Conservation (phyloP, 2,797 vertebrate genomes). For the Ptychobarbus kaznakovi region DNA sequence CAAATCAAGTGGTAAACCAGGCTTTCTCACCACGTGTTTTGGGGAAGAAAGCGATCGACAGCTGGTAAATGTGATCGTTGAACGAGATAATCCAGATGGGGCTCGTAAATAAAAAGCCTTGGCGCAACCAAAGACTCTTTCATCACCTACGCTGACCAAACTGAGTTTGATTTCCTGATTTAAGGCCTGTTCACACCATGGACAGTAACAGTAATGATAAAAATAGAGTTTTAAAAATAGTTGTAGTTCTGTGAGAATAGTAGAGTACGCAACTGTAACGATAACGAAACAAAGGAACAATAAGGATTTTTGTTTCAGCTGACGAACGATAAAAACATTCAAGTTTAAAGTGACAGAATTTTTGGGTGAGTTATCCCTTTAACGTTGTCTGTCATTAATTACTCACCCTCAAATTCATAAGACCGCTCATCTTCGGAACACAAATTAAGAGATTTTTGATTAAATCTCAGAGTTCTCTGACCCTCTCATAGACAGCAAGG, state of each 20-base stretch:
- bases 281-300: background rate
- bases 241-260: background rate
- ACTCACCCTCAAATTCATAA: no score
- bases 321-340: background rate
- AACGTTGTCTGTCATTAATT: no score
- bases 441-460: no score
- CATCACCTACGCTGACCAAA: constrained; percentile 56
- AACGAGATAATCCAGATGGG: constrained; percentile 21
- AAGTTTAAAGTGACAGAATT: background rate
- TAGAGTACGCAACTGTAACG: background rate
- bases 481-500: no score
- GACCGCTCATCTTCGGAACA: no score
- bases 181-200: background rate
- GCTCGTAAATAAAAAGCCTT: constrained; percentile 7
- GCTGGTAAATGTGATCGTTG: background rate
- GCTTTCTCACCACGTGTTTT: background rate
- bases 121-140: constrained; percentile 63
- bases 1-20: constrained; percentile 17
- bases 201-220: background rate
- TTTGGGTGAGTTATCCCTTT: no score
- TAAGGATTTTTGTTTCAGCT: background rate
- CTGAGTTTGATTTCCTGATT: constrained; percentile 40
- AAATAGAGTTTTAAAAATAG: background rate
- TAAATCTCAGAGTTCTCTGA: no score
- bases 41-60: background rate